Base-by-base conservation (phyloP, 2,888 invertebrate genomes). In the Andrena flavipes region DNA sequence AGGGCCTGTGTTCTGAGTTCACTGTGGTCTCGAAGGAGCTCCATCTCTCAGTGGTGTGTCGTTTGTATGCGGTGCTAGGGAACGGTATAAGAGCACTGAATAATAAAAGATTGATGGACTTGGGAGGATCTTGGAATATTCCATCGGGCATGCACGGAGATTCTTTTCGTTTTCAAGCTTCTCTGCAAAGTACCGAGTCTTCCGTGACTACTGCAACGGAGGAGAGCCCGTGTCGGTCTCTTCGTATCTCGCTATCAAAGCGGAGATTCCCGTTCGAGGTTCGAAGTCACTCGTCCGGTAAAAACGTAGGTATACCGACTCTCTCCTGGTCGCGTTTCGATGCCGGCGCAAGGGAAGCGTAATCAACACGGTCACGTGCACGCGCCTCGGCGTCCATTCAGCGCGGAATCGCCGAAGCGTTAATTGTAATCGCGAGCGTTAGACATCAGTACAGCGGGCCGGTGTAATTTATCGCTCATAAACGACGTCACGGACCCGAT, bases 391-490 rank as follows among this genome's bases (percentile, higher is more conserved):
- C 69, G 69, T 59, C 63, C 64, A 76, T 76, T 76, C 70, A 30
- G 26, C 56, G 51, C 63, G 51, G 72, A 73, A 49, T 72, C 72
- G 78, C 73, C 78, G 68, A 73, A 81, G 78, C 78, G 78, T 81
- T 81, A 78, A 81, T 81, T 81, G 68, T 69, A 73, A 78, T 80
- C 65, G 76, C 62, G 62, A 60, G 30, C 73, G 48, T 73, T 81
- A 73, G 69, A 49, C 77, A 59, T 77, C 76, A 54, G 48, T 33
- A 33, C 62, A 20, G 54, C 59, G 29, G 30, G 26, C 26, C 16
- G 13, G 23, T 64, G 63, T 68, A 81, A 81, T 81, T 80, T 81
- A 78, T 81, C 77, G 78, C 64, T 78, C 59, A 49, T 81, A 73
- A 78, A 51, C 68, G 80, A 78, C 63, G 68, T 73, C 67, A 59